Evolutionary conservation across 2,888 invertebrate genomes (phyloP).

Genomic region (Lymantria dispar): DNA sequence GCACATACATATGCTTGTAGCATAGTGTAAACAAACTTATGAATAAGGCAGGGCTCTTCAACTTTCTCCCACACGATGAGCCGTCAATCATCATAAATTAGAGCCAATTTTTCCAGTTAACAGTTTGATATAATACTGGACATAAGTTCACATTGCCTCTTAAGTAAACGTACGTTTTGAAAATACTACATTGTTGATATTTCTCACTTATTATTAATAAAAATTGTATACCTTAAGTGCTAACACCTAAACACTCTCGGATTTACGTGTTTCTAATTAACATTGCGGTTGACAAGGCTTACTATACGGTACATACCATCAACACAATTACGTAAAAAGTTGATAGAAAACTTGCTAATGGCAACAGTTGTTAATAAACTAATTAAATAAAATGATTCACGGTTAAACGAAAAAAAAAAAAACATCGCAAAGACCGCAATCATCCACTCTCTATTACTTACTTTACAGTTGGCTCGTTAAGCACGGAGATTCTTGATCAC

Average conservation of each 20-base stretch:
- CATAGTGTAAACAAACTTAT: slow-evolving; percentile 64
- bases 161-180: not conserved
- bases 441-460: not conserved
- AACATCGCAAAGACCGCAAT: slow-evolving; percentile 7
- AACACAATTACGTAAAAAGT: slow-evolving; percentile 1
- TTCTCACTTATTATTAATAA: not conserved
- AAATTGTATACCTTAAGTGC: not conserved
- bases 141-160: slow-evolving; percentile 16
- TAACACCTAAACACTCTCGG: not conserved
- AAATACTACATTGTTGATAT: not conserved
- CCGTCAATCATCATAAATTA: slow-evolving; percentile 73
- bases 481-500: not conserved
- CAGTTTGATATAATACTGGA: slow-evolving; percentile 47
- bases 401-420: slow-evolving; percentile 6
- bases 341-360: slow-evolving; percentile 11
- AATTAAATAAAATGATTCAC: slow-evolving; percentile 23
- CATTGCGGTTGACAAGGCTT: not conserved
- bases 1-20: slow-evolving; percentile 41
- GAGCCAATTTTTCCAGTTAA: slow-evolving; percentile 68
- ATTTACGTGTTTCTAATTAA: not conserved
- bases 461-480: slow-evolving; percentile 4
- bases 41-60: slow-evolving; percentile 64
- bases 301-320: not conserved
- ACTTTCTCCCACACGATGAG: slow-evolving; percentile 73
- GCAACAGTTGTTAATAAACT: slow-evolving; percentile 10